Conservation (phyloP, 2,113 vertebrate species). For the Paralichthys olivaceus region DNA sequence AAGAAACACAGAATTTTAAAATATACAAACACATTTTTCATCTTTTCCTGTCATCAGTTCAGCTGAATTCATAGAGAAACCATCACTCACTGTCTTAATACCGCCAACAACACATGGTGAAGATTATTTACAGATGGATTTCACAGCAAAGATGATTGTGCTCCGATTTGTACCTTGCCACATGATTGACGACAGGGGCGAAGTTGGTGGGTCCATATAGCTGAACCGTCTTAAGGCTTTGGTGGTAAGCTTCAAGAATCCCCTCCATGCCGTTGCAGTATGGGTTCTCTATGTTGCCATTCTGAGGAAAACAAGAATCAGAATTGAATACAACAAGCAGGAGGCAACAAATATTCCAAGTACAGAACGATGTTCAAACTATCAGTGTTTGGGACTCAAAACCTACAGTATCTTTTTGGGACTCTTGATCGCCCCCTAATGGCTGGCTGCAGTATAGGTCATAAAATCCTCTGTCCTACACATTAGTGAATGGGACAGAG, state of each 20-base stretch:
- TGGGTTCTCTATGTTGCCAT: conserved; percentile 91
- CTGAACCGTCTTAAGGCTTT: conserved; percentile 95
- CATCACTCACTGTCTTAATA: conserved; percentile 36
- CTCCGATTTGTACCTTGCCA: conserved; percentile 85
- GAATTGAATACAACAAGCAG: not conserved
- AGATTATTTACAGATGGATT: conserved; percentile 31
- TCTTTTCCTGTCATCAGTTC: conserved; percentile 53
- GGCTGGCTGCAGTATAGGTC: too few species aligned
- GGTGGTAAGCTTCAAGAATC: conserved; percentile 94
- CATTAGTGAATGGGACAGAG: too few species aligned
- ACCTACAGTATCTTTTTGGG: not conserved
- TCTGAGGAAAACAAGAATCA: conserved; percentile 77
- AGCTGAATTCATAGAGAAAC: conserved; percentile 42
- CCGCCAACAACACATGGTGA: not conserved
- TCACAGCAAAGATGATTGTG: conserved; percentile 6
- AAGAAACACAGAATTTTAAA: not conserved
- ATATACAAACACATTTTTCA: too few species aligned
- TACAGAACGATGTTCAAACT: too few species aligned
- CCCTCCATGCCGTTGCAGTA: conserved; percentile 94
- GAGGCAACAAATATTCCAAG: not conserved
- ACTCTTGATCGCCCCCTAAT: too few species aligned
- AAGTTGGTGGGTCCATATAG: conserved; percentile 98
- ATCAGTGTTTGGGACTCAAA: not conserved
- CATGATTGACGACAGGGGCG: conserved; percentile 92
- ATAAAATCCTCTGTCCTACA: too few species aligned